Base-by-base conservation (phyloP, 2,113 vertebrate species). In the Channa argus region DNA sequence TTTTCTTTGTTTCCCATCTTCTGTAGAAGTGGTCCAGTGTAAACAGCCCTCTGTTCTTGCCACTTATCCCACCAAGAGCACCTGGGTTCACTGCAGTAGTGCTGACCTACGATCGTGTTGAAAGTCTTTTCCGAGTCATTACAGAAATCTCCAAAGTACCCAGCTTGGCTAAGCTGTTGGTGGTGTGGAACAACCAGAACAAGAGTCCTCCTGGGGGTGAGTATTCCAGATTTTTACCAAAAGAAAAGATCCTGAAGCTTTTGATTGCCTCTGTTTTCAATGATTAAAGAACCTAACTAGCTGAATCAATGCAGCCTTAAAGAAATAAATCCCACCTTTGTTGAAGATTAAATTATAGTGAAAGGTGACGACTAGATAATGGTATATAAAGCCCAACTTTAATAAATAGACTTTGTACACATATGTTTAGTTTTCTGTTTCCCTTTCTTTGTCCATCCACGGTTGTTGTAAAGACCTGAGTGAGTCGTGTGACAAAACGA, bases 121-220 rank as follows among this genome's bases (percentile, higher is more conserved):
- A 99, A 90, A 98, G 97, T 84, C 96, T 99, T 43, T 99, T 99
- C 93, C 91, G 98, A 43, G 98, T 99, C 88, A 99, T 98, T 95
- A 98, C 97, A 0, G 97, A 99, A 90, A 97, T 99, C 78, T 97
- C 98, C 37, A 98, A 99, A 87, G 97, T 99, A 80, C 97, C 98
- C 0, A 99, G 98, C 74, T 94, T 99, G 2, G 97, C 98, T 77
- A 99, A 99, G 76, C 88, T 99, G 63, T 76, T 99, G 37, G 97
- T 99, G 8, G 97, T 99, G 59, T 99, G 98, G 98, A 99, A 99
- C 87, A 99, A 99, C 87, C 98, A 99, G 93, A 99, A 99, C 83
- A 99, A 99, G 87, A 96, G 94, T 78, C 98, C 98, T 3, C 98
- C 98, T 6, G 97, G 98, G 95, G 97, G 98, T 99, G 92, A 95